Evolutionary conservation across 2,888 invertebrate species (phyloP).

Genomic region (Stenolophus ochropezus): DNA sequence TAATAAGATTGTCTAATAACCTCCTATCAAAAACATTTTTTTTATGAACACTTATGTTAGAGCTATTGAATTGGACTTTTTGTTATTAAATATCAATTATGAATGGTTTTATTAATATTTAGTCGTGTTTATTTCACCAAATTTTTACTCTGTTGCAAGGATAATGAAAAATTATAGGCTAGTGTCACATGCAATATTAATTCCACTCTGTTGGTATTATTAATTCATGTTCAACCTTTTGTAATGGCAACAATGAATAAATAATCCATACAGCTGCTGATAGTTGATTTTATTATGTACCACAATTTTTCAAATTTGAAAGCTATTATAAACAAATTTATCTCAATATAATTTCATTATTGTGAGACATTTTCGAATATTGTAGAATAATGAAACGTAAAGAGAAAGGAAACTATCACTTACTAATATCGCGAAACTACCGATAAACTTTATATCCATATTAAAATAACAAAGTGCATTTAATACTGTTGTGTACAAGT

Average conservation of each 20-base stretch:
- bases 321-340: too few species aligned
- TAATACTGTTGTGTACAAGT: conserved; percentile 1
- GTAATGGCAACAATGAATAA: neutral
- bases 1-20: too few species aligned
- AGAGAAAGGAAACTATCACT: neutral
- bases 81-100: too few species aligned
- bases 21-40: too few species aligned
- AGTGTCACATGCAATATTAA: neutral
- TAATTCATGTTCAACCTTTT: conserved; percentile 1
- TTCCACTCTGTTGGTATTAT: neutral
- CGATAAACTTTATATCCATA: conserved; percentile 5
- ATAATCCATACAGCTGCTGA: neutral
- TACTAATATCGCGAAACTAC: neutral
- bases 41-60: too few species aligned
- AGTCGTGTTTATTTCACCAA: neutral
- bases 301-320: too few species aligned
- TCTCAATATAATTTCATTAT: too few species aligned
- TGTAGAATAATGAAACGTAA: neutral
- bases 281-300: too few species aligned
- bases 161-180: neutral
- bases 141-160: neutral
- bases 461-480: neutral
- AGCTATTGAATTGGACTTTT: too few species aligned
- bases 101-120: neutral
- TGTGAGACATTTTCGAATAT: neutral